Base-by-base conservation (phyloP, 2,797 vertebrate species). In the Lerista edwardsae region DNA sequence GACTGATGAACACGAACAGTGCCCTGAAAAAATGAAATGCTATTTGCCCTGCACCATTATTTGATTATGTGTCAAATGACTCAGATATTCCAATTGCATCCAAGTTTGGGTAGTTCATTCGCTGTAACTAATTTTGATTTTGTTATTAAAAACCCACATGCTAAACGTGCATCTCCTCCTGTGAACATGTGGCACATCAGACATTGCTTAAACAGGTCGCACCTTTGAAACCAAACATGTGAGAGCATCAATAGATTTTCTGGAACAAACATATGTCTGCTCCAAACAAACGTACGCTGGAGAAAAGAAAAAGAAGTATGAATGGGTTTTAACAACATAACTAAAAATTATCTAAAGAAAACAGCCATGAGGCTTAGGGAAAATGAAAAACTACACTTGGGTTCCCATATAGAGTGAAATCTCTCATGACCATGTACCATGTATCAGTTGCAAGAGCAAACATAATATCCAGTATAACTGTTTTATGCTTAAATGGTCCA, bases 211-310 rank as follows among this genome's bases (percentile, higher is more conserved):
- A 86, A 88, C 64, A 82, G 83, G 80, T 72, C 90, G 89, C 92
- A 94, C 90, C 93, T 94, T 69, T 83, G 85, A 87, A 85, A 91
- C 84, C 91, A 88, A 91, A 80, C 89, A 86, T 92, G 90, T 90
- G 88, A 94, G 90, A 92, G 89, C 89, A 93, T 83, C 91, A 91
- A 76, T 67, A 92, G 91, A 89, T 90, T 91, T 91, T 91, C 93
- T 90, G 89, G 88, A 88, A 91, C 71, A 94, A 92, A 91, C 79
- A 80, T 55, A 92, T 81, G 88, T 69, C 92, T 94, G 90, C 90
- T 92, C 93, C 93, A 93, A 93, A 92, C 93, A 93, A 92, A 91
- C 25, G 84, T 88, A 89, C 86, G 91, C 93, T 95, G 90, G 88
- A 90, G 89, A 36, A 80, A 91, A 81, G 76, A 73, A 88, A 86